Percentiles rank a stretch among this genome's conserved stretches.
Evolutionary conservation across 2,113 vertebrate species (phyloP).

Genomic region (Oreochromis spilurus): DNA sequence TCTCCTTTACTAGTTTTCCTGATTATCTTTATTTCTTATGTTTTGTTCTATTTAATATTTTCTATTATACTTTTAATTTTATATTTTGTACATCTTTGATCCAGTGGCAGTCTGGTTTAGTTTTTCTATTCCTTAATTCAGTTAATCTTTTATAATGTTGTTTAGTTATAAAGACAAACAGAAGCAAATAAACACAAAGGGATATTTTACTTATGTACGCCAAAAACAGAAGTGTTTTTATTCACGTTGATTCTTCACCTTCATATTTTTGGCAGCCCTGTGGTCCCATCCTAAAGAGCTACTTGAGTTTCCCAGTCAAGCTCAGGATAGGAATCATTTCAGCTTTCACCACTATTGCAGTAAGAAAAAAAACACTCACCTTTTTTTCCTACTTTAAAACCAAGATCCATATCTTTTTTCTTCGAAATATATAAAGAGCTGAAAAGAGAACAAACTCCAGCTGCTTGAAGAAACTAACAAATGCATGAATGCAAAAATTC

Average conservation of each 20-base stretch:
- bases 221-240: not conserved
- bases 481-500: not conserved
- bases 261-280: slow-evolving; percentile 50
- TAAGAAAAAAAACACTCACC: not conserved
- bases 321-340: slow-evolving; percentile 64
- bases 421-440: not conserved
- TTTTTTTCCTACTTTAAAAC: not conserved
- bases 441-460: not conserved
- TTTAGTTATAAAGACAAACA: not conserved
- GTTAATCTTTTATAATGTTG: not conserved
- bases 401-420: not conserved
- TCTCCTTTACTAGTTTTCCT: not conserved
- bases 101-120: not conserved
- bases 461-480: not conserved
- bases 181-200: not conserved
- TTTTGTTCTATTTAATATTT: not conserved
- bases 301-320: slow-evolving; percentile 60
- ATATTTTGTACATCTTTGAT: not conserved
- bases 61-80: not conserved
- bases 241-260: not conserved
- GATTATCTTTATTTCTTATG: not conserved
- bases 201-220: not conserved
- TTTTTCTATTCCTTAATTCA: not conserved
- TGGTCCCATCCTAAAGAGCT: slow-evolving; percentile 57
- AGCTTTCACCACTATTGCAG: slow-evolving; percentile 53